phyloP scores from a whole-genome alignment of 2,113 vertebrate genomes.

The Hippoglossus stenolepis region DNA sequence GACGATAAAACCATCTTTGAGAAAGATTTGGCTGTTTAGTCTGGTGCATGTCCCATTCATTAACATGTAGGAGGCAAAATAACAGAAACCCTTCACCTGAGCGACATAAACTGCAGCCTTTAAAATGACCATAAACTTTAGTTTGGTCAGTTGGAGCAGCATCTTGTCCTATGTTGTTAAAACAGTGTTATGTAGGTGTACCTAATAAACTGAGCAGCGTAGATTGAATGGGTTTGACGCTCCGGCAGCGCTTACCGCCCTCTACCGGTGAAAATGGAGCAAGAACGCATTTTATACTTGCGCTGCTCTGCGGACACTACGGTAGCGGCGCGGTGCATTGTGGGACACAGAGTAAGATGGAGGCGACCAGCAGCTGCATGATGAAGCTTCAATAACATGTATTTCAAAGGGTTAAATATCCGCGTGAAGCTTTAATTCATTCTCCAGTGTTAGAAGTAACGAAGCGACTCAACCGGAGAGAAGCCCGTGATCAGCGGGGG shows the following conservation, averaged over 20 bases:
- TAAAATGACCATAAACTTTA: no score
- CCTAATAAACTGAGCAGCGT: no score
- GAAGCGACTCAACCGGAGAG: background rate
- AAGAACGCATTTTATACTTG: background rate
- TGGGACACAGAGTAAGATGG: constrained; percentile 74
- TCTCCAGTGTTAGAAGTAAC: background rate
- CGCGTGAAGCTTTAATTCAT: accelerated
- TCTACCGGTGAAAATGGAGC: constrained; percentile 7
- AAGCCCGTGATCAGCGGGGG: background rate
- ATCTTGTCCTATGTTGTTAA: no score
- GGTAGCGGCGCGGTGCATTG: constrained; percentile 65
- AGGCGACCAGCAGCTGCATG: constrained; percentile 27
- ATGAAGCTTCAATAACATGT: constrained; percentile 21
- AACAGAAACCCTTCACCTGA: no score
- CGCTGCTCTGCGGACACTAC: constrained; percentile 22
- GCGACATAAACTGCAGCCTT: no score
- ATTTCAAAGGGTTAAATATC: background rate
- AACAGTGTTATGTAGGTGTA: no score
- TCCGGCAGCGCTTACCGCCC: background rate
- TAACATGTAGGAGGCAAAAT: no score
- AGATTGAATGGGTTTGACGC: background rate
- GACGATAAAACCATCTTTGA: no score
- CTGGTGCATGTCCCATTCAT: no score
- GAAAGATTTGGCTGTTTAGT: no score
- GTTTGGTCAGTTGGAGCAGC: no score